Conservation (phyloP, 2,888 invertebrate genomes). For the Patella ulyssiponensis region DNA sequence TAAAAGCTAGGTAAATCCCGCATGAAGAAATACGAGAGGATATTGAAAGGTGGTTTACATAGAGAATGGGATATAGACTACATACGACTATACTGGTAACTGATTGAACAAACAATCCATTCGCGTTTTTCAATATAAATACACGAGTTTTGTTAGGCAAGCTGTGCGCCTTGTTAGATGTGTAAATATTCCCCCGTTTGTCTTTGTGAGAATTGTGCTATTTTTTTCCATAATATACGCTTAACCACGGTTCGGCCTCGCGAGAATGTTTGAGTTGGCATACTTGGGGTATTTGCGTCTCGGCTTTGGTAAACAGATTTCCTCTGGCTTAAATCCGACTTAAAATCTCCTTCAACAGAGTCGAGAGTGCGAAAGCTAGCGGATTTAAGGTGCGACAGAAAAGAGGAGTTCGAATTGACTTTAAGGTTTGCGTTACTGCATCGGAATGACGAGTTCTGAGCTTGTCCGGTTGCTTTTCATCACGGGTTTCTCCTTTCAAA, state of each 20-base stretch:
- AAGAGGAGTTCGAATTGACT: too few species aligned
- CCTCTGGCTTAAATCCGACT: conserved; percentile 3
- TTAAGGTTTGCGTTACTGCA: too few species aligned
- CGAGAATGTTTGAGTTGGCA: conserved; percentile 12
- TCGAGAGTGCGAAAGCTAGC: background rate
- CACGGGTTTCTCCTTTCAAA: too few species aligned
- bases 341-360: conserved; percentile 1
- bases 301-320: conserved; percentile 2
- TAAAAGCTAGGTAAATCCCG: background rate
- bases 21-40: background rate
- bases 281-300: conserved; percentile 10
- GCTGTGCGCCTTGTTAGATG: background rate
- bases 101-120: conserved; percentile 3
- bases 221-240: conserved; percentile 9
- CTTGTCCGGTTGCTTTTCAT: too few species aligned
- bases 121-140: conserved; percentile 7
- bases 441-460: too few species aligned
- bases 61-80: background rate
- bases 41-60: background rate
- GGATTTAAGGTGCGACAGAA: too few species aligned
- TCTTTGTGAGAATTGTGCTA: background rate
- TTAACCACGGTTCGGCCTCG: conserved; percentile 10
- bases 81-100: background rate
- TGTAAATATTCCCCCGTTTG: conserved; percentile 7
- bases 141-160: conserved; percentile 12